Evolutionary conservation across 2,888 invertebrate species (phyloP).

Genomic region (Nomada flava): DNA sequence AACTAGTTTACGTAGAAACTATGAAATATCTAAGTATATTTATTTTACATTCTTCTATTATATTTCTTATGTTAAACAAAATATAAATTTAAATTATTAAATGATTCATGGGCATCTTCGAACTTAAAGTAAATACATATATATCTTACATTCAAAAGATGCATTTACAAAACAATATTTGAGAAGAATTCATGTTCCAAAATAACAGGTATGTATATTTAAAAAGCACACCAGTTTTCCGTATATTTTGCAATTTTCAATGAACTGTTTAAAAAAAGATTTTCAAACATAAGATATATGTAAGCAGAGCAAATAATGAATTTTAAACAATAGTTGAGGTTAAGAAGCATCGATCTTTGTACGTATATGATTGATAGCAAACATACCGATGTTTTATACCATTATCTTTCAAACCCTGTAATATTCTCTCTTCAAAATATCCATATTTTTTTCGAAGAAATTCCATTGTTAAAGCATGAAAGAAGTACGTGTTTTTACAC

Average conservation of each 20-base stretch:
- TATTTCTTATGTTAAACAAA: neutral
- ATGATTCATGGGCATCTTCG: too few relatives aligned
- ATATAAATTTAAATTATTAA: neutral
- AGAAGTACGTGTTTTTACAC: slow-evolving; percentile 27
- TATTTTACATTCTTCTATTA: neutral
- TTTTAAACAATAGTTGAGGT: slow-evolving; percentile 57
- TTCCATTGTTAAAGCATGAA: slow-evolving; percentile 67
- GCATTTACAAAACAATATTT: neutral
- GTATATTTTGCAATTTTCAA: slow-evolving; percentile 1
- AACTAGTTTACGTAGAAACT: neutral
- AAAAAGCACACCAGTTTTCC: neutral
- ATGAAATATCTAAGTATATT: neutral
- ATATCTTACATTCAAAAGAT: neutral
- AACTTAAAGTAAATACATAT: neutral
- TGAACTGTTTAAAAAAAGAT: neutral
- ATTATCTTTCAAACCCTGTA: slow-evolving; percentile 72
- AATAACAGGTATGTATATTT: neutral
- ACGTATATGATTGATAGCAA: slow-evolving; percentile 15
- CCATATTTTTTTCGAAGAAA: slow-evolving; percentile 64
- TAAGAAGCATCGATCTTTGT: slow-evolving; percentile 54
- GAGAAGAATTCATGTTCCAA: neutral
- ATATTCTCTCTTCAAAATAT: slow-evolving; percentile 72
- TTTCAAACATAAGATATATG: neutral
- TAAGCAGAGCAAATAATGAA: neutral
- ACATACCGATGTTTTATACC: slow-evolving; percentile 78